A percentile compares a stretch with the other conserved stretches of the same genome.
Conservation (phyloP, 2,888 invertebrate species). For the Agonopterix subpropinquella region DNA sequence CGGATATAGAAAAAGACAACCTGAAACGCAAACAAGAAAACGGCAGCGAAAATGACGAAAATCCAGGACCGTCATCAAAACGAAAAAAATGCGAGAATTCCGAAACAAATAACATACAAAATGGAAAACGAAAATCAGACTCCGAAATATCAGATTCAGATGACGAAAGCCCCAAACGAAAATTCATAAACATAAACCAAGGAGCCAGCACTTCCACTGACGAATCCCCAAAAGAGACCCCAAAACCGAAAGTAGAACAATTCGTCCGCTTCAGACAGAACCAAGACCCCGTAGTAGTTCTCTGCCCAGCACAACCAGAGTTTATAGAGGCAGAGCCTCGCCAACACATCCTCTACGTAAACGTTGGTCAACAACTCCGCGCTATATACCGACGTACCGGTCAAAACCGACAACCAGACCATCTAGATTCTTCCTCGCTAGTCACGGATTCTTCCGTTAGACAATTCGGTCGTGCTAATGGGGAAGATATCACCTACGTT, state of each 20-base stretch:
- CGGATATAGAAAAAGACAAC: background rate
- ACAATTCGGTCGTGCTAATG: slow-evolving; percentile 47
- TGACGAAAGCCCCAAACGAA: background rate
- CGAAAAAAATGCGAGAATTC: background rate
- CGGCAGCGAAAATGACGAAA: background rate
- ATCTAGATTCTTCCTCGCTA: slow-evolving; percentile 26
- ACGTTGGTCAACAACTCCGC: slow-evolving; percentile 29
- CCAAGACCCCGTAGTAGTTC: slow-evolving; percentile 17
- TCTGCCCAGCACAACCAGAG: background rate
- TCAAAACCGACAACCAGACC: slow-evolving; percentile 5
- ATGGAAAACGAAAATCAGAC: background rate
- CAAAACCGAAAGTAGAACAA: background rate
- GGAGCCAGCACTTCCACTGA: background rate
- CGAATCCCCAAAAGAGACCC: background rate
- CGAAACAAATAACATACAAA: background rate
- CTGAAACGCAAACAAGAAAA: background rate
- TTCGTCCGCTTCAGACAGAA: slow-evolving; percentile 20
- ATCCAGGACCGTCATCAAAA: background rate
- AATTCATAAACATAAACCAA: background rate
- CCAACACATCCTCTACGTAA: slow-evolving; percentile 40
- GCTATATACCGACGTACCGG: slow-evolving; percentile 12
- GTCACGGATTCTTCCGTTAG: slow-evolving; percentile 49
- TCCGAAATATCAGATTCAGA: background rate
- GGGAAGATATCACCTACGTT: slow-evolving; percentile 42
- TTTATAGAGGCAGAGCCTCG: slow-evolving; percentile 18